Base-by-base conservation (phyloP, 2,888 invertebrate species). In the Stramonita haemastoma region DNA sequence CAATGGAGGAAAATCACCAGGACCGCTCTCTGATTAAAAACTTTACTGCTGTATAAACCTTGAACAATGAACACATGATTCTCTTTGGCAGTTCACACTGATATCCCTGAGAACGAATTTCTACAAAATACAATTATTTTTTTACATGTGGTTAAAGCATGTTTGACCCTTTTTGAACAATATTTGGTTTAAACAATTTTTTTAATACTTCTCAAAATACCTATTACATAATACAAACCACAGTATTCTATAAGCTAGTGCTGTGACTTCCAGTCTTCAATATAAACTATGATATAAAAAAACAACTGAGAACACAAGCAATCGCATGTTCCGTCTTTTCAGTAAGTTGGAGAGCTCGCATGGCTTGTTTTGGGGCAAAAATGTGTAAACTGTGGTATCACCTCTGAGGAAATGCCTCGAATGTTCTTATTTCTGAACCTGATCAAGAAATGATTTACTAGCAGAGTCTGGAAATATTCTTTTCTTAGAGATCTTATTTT, bases 1-100 rank as follows among this genome's bases (percentile, higher is more conserved):
- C 87, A 87, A 73, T 73, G 87, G 73, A 87, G 87, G 87, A 87
- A 87, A 86, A 86, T 73, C 73, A 66, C 87, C 87, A 66, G 86
- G 86, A 86, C 46, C 32, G 46, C 2, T 66, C 17, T 66, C 66
- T 66, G 66, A 66, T 17, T 57, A 84, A 22, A 11, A 56, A 84
- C 46, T 46, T 5, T 8, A 46, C 8, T n/a, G 57, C 32, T 56
- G 56, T n/a, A 56, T 56, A 84, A 56, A 84, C 84, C 56, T 84
- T 84, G 46, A 1, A 26, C n/a, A 26, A 22, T 81, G 84, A 84
- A 56, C 84, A 56, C 13, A 57, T n/a, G 17, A 1, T 32, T 36
- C 34, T 77, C 73, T 87, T 87, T 73, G 73, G 87, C 56, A 56
- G 22, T 73, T 11, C 46, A 56, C 22, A n/a, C 32, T 73, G 22